Percentiles rank a stretch among this genome's conserved stretches.
These are phyloP conservation scores for Sapajus apella DNA, from an alignment of 2,113 vertebrate genomes.

Conservation along the genomic window DNA sequence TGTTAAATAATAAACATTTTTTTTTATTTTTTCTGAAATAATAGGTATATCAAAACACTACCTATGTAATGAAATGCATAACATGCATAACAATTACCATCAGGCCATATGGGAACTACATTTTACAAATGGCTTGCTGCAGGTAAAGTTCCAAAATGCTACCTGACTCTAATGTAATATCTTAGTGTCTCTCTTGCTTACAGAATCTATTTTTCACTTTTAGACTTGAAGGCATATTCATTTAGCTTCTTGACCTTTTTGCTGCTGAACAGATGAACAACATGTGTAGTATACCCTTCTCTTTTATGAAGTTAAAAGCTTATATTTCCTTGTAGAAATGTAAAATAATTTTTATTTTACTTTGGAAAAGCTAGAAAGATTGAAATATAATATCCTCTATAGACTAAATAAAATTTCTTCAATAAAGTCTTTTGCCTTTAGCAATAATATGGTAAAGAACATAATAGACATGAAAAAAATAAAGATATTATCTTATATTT, in stretches of 20 bases:
- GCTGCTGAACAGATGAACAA: not conserved
- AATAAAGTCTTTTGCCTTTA: not conserved
- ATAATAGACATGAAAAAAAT: not conserved
- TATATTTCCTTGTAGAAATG: not conserved
- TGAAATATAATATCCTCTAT: not conserved
- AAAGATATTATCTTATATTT: not conserved
- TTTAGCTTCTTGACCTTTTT: conserved; percentile 11
- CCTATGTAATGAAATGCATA: not conserved
- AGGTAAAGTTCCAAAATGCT: not conserved
- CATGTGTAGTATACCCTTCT: not conserved
- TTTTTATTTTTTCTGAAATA: not conserved
- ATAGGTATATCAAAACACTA: not conserved
- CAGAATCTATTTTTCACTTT: conserved; percentile 13
- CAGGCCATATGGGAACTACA: not conserved
- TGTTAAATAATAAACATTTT: not conserved
- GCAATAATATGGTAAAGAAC: not conserved
- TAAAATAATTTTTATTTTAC: not conserved
- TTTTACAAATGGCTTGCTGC: not conserved
- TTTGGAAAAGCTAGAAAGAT: not conserved
- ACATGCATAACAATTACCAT: not conserved
- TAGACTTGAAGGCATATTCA: not conserved
- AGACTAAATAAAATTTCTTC: not conserved
- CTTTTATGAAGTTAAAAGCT: not conserved
- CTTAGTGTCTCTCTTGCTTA: not conserved
- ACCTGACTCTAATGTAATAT: not conserved